Conservation (phyloP, 1,140 invertebrate species). For the Spodoptera frugiperda region DNA sequence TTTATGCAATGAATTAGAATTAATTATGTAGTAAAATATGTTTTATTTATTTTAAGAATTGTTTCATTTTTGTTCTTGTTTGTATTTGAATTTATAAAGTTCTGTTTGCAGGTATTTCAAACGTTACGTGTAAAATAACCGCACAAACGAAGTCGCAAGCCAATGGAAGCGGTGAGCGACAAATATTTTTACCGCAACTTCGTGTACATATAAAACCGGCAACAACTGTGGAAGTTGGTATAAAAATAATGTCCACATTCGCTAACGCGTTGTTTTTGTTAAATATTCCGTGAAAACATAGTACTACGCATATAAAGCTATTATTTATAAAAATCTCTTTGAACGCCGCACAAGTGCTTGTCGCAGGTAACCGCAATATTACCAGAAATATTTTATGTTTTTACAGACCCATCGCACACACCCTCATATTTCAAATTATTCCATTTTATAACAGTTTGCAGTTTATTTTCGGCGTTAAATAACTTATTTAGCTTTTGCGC, state of each 20-base stretch:
- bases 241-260: constrained; percentile 32
- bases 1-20: constrained; percentile 57
- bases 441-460: constrained; percentile 67
- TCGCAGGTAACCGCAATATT: constrained; percentile 79
- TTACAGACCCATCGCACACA: constrained; percentile 69
- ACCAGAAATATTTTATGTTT: constrained; percentile 80
- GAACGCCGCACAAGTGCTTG: constrained; percentile 64
- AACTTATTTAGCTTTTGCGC: constrained; percentile 64
- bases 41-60: neutral
- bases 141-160: constrained; percentile 9
- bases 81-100: neutral
- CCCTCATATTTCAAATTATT: constrained; percentile 68
- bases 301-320: constrained; percentile 70
- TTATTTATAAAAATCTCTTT: constrained; percentile 82
- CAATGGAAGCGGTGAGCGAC: constrained; percentile 5
- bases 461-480: constrained; percentile 72
- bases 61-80: neutral
- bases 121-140: neutral
- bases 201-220: constrained; percentile 25
- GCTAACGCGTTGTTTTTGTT: constrained; percentile 36
- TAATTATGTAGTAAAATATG: neutral
- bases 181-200: constrained; percentile 35
- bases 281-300: constrained; percentile 49
- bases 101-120: neutral
- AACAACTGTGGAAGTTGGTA: constrained; percentile 33